Conservation (phyloP, 2,797 vertebrate species). For the Acrossocheilus fasciatus region DNA sequence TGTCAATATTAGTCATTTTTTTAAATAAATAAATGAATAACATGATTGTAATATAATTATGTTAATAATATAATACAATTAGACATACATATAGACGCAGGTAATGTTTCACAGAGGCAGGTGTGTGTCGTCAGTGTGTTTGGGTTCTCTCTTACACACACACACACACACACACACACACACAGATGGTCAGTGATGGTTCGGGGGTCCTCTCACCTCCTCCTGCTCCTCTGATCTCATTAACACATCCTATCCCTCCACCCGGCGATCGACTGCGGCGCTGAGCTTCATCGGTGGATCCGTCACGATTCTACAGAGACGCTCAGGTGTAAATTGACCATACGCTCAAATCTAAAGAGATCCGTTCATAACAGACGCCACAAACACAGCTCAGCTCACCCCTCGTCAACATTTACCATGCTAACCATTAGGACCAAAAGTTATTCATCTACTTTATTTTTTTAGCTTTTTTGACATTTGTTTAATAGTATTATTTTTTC, state of each 20-base stretch:
- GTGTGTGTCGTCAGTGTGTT: conserved; percentile 5
- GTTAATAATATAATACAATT: not conserved
- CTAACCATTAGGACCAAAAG: not conserved
- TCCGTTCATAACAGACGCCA: not conserved
- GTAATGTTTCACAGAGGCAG: not conserved
- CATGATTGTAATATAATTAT: not conserved
- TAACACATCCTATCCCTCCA: conserved; percentile 55
- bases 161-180: conserved; percentile 30
- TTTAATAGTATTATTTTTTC: not conserved
- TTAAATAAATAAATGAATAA: not conserved
- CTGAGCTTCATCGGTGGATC: conserved; percentile 27
- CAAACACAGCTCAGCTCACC: no score
- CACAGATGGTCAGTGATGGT: conserved; percentile 30
- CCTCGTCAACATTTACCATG: not conserved
- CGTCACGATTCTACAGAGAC: not conserved
- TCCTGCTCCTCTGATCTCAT: conserved; percentile 59
- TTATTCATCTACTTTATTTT: not conserved
- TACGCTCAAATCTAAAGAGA: conserved; percentile 20
- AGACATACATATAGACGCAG: not conserved
- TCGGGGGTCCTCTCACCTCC: conserved; percentile 28
- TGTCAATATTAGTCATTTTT: not conserved
- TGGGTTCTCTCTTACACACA: not conserved
- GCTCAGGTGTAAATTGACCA: conserved; percentile 54
- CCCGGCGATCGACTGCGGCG: not conserved
- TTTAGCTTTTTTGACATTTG: not conserved